These are phyloP conservation scores for Apteryx mantelli DNA, from an alignment of 2,113 vertebrate species.

Conservation along the genomic window DNA sequence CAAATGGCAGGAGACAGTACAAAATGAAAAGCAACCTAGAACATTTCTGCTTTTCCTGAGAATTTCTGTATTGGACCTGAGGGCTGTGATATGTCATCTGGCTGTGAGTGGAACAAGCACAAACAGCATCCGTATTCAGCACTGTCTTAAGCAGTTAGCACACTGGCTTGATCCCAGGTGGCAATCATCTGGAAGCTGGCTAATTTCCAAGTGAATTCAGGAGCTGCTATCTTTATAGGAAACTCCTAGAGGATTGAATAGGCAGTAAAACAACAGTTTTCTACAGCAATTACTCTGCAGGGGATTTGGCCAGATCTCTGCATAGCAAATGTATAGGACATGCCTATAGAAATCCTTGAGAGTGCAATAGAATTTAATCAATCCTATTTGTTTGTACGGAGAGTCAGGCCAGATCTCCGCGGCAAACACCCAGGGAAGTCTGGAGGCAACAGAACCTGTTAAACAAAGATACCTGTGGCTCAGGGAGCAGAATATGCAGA, in stretches of 20 bases:
- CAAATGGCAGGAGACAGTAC: not conserved
- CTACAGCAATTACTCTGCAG: not conserved
- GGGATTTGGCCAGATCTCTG: not conserved
- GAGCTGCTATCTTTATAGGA: conserved; percentile 29
- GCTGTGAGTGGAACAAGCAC: not conserved
- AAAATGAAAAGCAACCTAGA: not conserved
- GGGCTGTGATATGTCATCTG: not conserved
- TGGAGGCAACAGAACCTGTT: conserved; percentile 18
- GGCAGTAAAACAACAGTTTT: conserved; percentile 16
- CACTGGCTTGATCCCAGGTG: not conserved
- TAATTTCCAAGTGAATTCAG: conserved; percentile 30
- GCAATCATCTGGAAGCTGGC: not conserved
- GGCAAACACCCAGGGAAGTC: not conserved
- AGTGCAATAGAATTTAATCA: conserved; percentile 17
- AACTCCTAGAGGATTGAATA: not conserved
- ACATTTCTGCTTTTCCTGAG: not conserved
- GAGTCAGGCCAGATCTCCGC: not conserved
- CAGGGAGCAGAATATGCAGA: not conserved
- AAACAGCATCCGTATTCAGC: not conserved
- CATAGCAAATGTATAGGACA: not conserved
- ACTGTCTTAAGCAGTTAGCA: not conserved
- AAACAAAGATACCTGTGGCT: not conserved
- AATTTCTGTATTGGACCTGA: not conserved
- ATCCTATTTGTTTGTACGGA: not conserved
- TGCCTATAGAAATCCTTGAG: not conserved